phyloP scores from a whole-genome alignment of 2,113 vertebrate genomes.

The Zootoca vivipara region DNA sequence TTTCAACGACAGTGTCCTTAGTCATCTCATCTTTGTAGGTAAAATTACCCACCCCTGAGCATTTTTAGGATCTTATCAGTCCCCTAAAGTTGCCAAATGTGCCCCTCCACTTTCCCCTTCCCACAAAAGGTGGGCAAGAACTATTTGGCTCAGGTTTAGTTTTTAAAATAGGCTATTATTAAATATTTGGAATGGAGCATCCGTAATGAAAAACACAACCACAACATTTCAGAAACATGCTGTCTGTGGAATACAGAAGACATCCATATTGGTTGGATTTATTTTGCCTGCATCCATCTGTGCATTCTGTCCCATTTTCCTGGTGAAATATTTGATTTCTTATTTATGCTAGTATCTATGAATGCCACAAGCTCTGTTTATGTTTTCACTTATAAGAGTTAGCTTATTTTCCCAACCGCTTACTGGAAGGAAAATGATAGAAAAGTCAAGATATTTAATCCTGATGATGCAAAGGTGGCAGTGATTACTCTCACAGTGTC shows the following conservation, averaged over 20 bases:
- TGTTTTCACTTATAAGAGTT: constrained; percentile 60
- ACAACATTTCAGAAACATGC: constrained; percentile 4
- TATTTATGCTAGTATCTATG: constrained; percentile 47
- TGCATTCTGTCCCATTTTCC: constrained; percentile 31
- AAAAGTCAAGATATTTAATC: constrained; percentile 45
- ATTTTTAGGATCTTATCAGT: neutral
- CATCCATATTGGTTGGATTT: constrained; percentile 46
- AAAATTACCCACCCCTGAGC: neutral
- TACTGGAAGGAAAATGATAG: constrained; percentile 41
- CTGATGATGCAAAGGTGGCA: constrained; percentile 22
- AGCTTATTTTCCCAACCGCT: constrained; percentile 49
- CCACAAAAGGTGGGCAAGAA: neutral
- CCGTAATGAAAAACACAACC: neutral
- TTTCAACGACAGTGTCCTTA: neutral
- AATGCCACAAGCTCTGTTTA: constrained; percentile 47
- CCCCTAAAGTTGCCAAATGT: neutral
- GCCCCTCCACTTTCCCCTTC: neutral
- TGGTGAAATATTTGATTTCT: constrained; percentile 36
- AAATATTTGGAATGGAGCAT: constrained; percentile 25
- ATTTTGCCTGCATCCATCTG: constrained; percentile 49
- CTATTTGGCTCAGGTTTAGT: neutral
- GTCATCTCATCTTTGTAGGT: neutral
- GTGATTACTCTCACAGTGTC: constrained; percentile 45
- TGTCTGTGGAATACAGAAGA: constrained; percentile 19
- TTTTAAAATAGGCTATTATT: neutral